A percentile compares a stretch with the other conserved stretches of the same genome.
Conservation (phyloP, 2,797 vertebrate genomes). For the Melopsittacus undulatus region DNA sequence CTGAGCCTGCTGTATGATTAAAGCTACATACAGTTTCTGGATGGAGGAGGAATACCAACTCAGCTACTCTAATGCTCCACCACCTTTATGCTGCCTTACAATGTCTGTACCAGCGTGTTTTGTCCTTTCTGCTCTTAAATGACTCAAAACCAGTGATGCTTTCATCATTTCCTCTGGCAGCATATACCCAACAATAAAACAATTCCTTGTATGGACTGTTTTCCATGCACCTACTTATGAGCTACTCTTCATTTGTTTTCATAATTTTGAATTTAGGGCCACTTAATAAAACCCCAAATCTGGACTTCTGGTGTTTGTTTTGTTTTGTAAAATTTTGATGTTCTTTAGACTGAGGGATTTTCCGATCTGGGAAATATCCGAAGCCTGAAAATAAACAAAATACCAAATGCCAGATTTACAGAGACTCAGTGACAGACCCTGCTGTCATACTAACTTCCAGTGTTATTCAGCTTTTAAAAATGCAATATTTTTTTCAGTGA, state of each 20-base stretch:
- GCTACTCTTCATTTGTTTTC: background rate
- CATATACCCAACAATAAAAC: background rate
- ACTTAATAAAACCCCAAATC: background rate
- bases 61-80: background rate
- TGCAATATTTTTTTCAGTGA: background rate
- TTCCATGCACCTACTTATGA: background rate
- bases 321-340: background rate
- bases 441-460: background rate
- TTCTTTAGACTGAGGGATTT: background rate
- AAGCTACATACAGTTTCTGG: conserved; percentile 25
- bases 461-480: background rate
- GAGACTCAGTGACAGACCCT: background rate
- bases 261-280: background rate
- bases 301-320: background rate
- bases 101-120: background rate
- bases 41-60: background rate
- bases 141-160: background rate
- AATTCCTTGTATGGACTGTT: conserved; percentile 35
- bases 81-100: background rate
- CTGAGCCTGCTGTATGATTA: conserved; percentile 17
- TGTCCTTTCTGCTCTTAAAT: background rate
- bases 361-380: background rate
- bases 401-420: background rate
- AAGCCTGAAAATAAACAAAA: background rate
- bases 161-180: conserved; percentile 31